phyloP scores from a whole-genome alignment of 2,797 vertebrate species.

The Bovichtus diacanthus region DNA sequence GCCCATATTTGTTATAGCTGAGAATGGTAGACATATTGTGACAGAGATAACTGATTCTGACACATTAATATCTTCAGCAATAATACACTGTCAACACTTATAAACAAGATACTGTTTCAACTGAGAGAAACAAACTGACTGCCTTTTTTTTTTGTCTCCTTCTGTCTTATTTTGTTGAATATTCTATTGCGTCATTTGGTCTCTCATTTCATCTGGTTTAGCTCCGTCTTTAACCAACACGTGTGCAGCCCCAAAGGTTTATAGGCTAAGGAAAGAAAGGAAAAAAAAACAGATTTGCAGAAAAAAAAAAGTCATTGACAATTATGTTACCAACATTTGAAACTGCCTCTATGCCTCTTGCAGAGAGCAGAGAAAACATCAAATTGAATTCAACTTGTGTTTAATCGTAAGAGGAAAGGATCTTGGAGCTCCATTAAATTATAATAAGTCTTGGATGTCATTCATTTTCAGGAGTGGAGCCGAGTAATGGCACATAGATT shows the following conservation, averaged over 20 bases:
- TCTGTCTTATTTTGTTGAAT: neutral
- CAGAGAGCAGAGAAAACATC: neutral
- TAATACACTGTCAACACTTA: constrained; percentile 33
- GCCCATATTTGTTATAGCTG: constrained; percentile 24
- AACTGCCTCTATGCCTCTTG: constrained; percentile 16
- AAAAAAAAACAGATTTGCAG: neutral
- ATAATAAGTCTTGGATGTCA: constrained; percentile 53
- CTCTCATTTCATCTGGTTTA: neutral
- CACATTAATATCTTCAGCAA: constrained; percentile 29
- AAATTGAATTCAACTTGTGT: constrained; percentile 34
- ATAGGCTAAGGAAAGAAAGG: constrained; percentile 7
- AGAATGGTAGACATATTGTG: constrained; percentile 3
- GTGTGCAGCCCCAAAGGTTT: neutral
- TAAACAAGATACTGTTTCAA: constrained; percentile 28
- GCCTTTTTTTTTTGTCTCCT: neutral
- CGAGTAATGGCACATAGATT: constrained; percentile 25
- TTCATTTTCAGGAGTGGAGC: constrained; percentile 54
- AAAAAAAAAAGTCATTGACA: neutral
- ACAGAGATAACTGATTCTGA: constrained; percentile 39
- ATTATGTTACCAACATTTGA: constrained; percentile 13
- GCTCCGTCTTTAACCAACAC: neutral
- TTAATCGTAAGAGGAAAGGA: constrained; percentile 32
- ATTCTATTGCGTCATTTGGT: neutral
- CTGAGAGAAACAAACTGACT: constrained; percentile 15
- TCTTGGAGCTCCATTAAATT: constrained; percentile 50